phyloP scores from a whole-genome alignment of 2,888 invertebrate species.

The Cantharis rustica region DNA sequence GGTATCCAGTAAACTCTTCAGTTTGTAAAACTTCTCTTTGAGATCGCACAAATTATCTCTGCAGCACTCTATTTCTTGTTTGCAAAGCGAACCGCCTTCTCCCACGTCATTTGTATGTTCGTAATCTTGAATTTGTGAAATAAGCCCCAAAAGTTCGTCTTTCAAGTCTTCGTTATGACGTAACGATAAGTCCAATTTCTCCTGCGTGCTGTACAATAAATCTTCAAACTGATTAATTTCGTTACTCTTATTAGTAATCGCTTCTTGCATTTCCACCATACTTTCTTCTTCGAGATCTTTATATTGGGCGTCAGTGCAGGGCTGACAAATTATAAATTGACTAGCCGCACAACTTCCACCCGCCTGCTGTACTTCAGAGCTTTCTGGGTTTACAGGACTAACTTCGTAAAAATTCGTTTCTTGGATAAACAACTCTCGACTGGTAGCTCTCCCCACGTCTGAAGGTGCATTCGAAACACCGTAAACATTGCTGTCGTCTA shows the following conservation, averaged over 20 bases:
- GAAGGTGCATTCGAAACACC: not conserved
- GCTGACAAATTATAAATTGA: not conserved
- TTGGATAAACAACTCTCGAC: not conserved
- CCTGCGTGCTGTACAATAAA: constrained; percentile 1
- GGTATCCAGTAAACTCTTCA: constrained; percentile 40
- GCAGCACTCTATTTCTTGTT: constrained; percentile 31
- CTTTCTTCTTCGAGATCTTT: constrained; percentile 33
- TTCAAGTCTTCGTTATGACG: constrained; percentile 11
- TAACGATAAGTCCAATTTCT: constrained; percentile 8
- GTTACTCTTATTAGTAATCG: constrained; percentile 41
- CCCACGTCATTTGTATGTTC: not conserved
- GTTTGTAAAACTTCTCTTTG: constrained; percentile 38
- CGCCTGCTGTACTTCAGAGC: not conserved
- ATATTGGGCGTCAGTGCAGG: constrained; percentile 25
- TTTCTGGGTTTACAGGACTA: not conserved
- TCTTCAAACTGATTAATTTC: constrained; percentile 12
- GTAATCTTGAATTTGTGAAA: constrained; percentile 19
- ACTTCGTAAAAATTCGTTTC: not conserved
- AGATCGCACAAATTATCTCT: constrained; percentile 26
- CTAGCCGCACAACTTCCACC: not conserved
- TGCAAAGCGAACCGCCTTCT: constrained; percentile 12
- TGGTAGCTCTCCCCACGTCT: not conserved
- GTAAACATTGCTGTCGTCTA: not conserved
- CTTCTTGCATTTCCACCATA: constrained; percentile 45
- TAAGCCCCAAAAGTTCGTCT: constrained; percentile 1